Evolutionary conservation across 1,140 invertebrate species (phyloP).

Genomic region (Caenorhabditis latens): DNA sequence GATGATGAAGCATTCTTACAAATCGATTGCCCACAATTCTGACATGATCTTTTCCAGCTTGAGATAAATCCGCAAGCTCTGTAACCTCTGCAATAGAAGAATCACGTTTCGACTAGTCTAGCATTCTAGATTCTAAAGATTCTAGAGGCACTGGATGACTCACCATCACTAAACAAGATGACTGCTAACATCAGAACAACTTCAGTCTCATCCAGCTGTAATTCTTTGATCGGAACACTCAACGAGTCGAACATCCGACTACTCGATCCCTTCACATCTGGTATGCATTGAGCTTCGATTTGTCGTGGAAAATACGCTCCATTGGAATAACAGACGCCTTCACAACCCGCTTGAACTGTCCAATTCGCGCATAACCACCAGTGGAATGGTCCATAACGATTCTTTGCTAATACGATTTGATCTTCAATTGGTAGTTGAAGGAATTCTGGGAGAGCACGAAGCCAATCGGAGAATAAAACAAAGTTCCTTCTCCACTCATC

Average conservation of each 20-base stretch:
- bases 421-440: constrained; percentile 47
- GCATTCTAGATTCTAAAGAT: background rate
- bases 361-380: constrained; percentile 66
- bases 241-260: constrained; percentile 35
- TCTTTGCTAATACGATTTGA: constrained; percentile 65
- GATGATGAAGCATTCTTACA: constrained; percentile 54
- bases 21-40: constrained; percentile 53
- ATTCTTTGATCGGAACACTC: constrained; percentile 60
- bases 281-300: constrained; percentile 56
- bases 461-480: constrained; percentile 64
- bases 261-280: constrained; percentile 61
- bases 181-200: constrained; percentile 62
- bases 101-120: background rate
- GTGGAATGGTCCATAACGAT: constrained; percentile 66
- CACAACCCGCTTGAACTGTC: constrained; percentile 59
- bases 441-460: constrained; percentile 63
- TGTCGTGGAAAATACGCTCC: constrained; percentile 64
- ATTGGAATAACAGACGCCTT: constrained; percentile 66
- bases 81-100: constrained; percentile 36
- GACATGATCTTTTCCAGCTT: constrained; percentile 51
- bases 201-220: constrained; percentile 61
- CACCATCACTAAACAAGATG: constrained; percentile 64
- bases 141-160: background rate
- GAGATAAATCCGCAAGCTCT: constrained; percentile 56
- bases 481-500: constrained; percentile 66